Evolutionary conservation across 2,113 vertebrate genomes (phyloP).

Genomic region (Vulpes lagopus): DNA sequence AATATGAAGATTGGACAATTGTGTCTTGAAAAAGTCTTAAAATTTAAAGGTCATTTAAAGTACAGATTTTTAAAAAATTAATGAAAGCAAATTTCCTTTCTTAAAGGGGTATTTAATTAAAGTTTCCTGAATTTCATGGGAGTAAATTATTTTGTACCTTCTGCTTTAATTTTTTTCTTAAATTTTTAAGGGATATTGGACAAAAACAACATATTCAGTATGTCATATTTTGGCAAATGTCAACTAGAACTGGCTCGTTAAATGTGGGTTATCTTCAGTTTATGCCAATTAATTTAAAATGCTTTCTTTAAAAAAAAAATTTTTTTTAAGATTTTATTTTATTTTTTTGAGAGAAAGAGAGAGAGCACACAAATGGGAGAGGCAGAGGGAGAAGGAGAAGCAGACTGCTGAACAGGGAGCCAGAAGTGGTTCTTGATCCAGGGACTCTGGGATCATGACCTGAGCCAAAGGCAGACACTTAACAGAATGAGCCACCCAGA

Average conservation of each 20-base stretch:
- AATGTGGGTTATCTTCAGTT: slow-evolving; percentile 55
- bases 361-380: no score
- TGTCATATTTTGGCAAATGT: slow-evolving; percentile 69
- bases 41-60: slow-evolving; percentile 64
- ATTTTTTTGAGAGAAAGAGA: no score
- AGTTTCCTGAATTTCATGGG: not conserved
- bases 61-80: slow-evolving; percentile 7
- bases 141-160: slow-evolving; percentile 37
- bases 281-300: slow-evolving; percentile 62
- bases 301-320: not conserved
- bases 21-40: slow-evolving; percentile 58
- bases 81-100: slow-evolving; percentile 41
- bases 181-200: slow-evolving; percentile 54
- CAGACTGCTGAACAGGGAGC: no score
- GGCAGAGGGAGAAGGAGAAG: no score
- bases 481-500: no score
- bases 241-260: slow-evolving; percentile 43
- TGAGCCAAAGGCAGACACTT: no score
- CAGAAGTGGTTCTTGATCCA: no score
- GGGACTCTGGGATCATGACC: no score
- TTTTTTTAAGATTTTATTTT: no score
- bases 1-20: not conserved
- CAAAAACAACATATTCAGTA: slow-evolving; percentile 59
- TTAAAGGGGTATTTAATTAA: slow-evolving; percentile 11
- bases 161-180: slow-evolving; percentile 36